Base-by-base conservation (phyloP, 2,888 invertebrate genomes). In the Rotaria magnacalcarata region DNA sequence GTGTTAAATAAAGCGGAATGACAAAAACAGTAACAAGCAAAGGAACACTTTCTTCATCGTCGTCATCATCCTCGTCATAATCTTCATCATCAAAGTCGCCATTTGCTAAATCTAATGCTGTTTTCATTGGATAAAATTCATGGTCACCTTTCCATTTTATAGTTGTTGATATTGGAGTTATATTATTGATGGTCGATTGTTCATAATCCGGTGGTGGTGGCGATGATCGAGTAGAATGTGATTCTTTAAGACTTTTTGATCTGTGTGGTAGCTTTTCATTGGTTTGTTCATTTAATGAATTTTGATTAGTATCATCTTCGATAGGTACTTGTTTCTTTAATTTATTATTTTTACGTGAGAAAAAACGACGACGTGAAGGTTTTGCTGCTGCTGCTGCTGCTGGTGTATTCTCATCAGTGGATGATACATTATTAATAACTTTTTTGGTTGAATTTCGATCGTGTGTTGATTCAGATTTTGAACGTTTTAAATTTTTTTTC, bases 1-100 rank as follows among this genome's bases (percentile, higher is more conserved):
- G 85, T 58, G 85, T 85, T 75, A 86, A 86, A 75, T 86, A 86
- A 21, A 85, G 47, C 52, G 54, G 56, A 85, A 86, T 86, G 47
- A 86, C 85, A 50, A 86, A 52, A 50, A 86, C 56, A 84, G 86
- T 85, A 47, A 75, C 75, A n/a, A 84, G 75, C 8, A 86, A 56
- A n/a, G 86, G 86, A 52, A 86, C 86, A 75, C 75, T 56, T 24
- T 27, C 34, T 60, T 85, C 84, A 16, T 80, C 75, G 24, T 80
- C 75, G 21, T 80, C 41, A 27, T 60, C 54, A 24, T 56, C 85
- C n/a, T 85, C 85, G n/a, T 52, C 60, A 24, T 27, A 56, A 6
- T 85, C 74, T n/a, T 74, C 75, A 41, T 86, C 84, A 7, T 52
- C 10, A 27, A 47, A n/a, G 8, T 52, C 19, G 56, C 8, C 24